Percentiles rank a stretch among this genome's conserved stretches.
These are phyloP conservation scores for Falco naumanni DNA, from an alignment of 2,797 vertebrate genomes.

Conservation along the genomic window DNA sequence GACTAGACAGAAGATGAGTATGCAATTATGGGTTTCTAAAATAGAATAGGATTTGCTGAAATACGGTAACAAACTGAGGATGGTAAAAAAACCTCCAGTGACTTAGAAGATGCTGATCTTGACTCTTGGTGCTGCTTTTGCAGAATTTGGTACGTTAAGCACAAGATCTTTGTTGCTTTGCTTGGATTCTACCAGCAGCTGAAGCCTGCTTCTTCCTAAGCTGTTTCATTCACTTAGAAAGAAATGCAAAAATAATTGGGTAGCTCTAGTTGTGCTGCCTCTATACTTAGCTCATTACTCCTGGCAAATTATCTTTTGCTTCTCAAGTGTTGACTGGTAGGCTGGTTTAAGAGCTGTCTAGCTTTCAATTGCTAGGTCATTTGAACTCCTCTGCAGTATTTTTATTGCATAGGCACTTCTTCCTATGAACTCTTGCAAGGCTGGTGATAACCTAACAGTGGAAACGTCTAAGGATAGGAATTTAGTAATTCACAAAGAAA, in stretches of 20 bases:
- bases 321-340: not conserved
- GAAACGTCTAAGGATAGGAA: not conserved
- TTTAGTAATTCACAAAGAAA: not conserved
- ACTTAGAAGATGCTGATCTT: not conserved
- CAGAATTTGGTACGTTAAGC: not conserved
- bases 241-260: not conserved
- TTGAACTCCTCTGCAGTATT: not conserved
- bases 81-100: not conserved
- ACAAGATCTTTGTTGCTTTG: not conserved
- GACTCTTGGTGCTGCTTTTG: not conserved
- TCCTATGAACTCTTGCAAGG: not conserved
- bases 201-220: not conserved
- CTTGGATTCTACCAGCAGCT: not conserved
- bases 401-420: not conserved
- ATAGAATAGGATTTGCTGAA: not conserved
- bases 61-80: not conserved
- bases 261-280: not conserved
- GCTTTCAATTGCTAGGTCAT: not conserved
- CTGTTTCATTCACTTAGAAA: not conserved
- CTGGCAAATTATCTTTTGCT: not conserved
- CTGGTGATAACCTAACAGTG: fast-evolving
- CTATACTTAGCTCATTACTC: slow-evolving; percentile 12
- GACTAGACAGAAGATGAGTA: not conserved
- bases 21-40: not conserved
- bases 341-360: not conserved